Conservation (phyloP, 1,140 invertebrate genomes). For the Oedothorax gibbosus region DNA sequence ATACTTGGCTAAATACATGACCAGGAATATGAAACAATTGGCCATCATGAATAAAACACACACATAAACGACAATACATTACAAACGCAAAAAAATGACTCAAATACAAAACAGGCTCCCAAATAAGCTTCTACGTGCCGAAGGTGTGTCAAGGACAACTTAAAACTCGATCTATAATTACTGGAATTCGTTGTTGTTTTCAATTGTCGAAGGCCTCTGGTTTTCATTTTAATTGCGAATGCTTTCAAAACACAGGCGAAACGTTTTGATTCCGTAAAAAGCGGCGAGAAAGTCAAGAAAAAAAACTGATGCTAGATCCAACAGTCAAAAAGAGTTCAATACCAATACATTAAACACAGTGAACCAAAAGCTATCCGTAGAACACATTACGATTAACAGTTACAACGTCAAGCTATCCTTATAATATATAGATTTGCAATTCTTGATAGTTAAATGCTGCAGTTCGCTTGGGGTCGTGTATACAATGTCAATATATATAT, state of each 20-base stretch:
- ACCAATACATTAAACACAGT: conserved; percentile 32
- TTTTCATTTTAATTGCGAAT: conserved; percentile 43
- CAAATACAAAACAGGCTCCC: conserved; percentile 22
- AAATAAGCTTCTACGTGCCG: conserved; percentile 36
- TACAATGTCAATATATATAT: conserved; percentile 59
- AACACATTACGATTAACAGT: conserved; percentile 59
- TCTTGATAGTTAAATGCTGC: conserved; percentile 59
- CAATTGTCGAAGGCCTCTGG: conserved; percentile 49
- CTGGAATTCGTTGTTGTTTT: conserved; percentile 55
- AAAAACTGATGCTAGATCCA: conserved; percentile 40
- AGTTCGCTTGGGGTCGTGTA: conserved; percentile 45
- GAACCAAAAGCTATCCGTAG: conserved; percentile 40
- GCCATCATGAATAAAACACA: conserved; percentile 30
- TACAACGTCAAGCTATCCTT: conserved; percentile 57
- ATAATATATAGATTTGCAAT: conserved; percentile 60
- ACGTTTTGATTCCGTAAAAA: conserved; percentile 21
- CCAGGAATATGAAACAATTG: conserved; percentile 20
- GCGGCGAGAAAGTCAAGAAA: conserved; percentile 48
- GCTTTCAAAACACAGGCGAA: conserved; percentile 34
- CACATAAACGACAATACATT: conserved; percentile 21
- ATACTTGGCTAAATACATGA: conserved; percentile 50
- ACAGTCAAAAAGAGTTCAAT: conserved; percentile 42
- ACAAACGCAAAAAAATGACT: conserved; percentile 38
- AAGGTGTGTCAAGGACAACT: conserved; percentile 26
- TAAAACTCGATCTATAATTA: conserved; percentile 18